A percentile compares a stretch with the other conserved stretches of the same genome.
phyloP scores from a whole-genome alignment of 2,888 invertebrate genomes.

The Eupelmus urozonus region DNA sequence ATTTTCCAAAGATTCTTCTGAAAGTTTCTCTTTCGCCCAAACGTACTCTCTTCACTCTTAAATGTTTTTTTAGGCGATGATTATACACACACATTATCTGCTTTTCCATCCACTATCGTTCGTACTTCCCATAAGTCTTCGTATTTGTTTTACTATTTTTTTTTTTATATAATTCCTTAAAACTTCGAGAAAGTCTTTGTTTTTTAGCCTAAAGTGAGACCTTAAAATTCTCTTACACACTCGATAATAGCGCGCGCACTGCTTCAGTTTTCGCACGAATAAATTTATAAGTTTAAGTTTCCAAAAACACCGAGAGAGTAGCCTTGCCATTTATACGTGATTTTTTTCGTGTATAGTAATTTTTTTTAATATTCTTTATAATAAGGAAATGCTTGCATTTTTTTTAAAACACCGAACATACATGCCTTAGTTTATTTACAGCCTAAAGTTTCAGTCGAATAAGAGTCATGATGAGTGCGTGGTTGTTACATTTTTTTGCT shows the following conservation, averaged over 20 bases:
- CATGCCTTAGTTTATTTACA: conserved; percentile 77
- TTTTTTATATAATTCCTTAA: conserved; percentile 44
- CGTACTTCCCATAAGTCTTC: conserved; percentile 40
- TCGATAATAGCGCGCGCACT: conserved; percentile 71
- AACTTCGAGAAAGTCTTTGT: conserved; percentile 60
- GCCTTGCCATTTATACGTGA: conserved; percentile 70
- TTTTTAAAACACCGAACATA: conserved; percentile 76
- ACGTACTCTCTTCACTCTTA: conserved; percentile 10
- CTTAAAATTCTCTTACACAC: conserved; percentile 69
- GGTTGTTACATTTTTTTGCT: conserved; percentile 58
- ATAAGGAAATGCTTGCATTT: conserved; percentile 72
- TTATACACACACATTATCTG: conserved; percentile 43
- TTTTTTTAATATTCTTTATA: conserved; percentile 65
- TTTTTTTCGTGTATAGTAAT: conserved; percentile 64
- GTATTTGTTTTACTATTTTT: conserved; percentile 37
- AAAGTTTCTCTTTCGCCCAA: conserved; percentile 13
- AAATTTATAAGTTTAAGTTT: conserved; percentile 75
- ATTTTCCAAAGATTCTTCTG: conserved; percentile 17
- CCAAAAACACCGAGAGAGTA: conserved; percentile 77
- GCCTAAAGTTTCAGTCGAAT: conserved; percentile 77
- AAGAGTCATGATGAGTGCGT: conserved; percentile 69
- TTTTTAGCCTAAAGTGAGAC: conserved; percentile 73
- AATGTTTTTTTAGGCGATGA: conserved; percentile 44
- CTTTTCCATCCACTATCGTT: conserved; percentile 11
- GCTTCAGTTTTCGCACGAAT: conserved; percentile 67